phyloP scores from a whole-genome alignment of 2,888 invertebrate genomes.

The Arenicola marina region DNA sequence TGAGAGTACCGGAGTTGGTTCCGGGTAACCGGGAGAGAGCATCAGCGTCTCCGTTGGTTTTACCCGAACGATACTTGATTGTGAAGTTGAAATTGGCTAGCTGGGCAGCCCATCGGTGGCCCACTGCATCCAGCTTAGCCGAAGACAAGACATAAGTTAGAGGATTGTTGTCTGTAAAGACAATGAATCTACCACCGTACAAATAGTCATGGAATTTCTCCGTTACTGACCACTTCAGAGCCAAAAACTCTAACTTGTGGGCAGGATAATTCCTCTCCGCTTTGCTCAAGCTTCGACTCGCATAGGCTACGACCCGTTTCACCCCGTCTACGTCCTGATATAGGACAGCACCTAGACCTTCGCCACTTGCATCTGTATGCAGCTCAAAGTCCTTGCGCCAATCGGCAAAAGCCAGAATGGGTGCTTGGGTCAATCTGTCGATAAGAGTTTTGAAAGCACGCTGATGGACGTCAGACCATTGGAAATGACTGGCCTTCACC shows the following conservation, averaged over 20 bases:
- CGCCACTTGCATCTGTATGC: not conserved
- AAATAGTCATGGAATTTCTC: not conserved
- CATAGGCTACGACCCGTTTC: not conserved
- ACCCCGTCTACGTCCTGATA: not conserved
- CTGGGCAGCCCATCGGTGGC: constrained; percentile 1
- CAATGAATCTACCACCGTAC: not conserved
- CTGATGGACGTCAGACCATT: not conserved
- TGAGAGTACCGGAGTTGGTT: too few species aligned
- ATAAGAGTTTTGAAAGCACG: not conserved
- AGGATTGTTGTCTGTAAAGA: constrained; percentile 4
- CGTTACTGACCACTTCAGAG: not conserved
- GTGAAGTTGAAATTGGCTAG: too few species aligned
- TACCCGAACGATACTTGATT: too few species aligned
- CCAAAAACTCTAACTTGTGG: not conserved
- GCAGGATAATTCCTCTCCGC: not conserved
- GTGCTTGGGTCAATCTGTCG: not conserved
- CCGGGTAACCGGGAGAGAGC: too few species aligned
- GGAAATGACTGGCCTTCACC: too few species aligned
- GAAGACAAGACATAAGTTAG: not conserved
- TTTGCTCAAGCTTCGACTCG: not conserved
- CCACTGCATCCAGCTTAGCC: not conserved
- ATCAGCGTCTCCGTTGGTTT: too few species aligned
- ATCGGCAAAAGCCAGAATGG: not conserved
- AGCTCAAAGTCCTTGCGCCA: not conserved
- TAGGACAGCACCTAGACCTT: constrained; percentile 2